Base-by-base conservation (phyloP, 2,888 invertebrate genomes). In the Ferrisia virgata region DNA sequence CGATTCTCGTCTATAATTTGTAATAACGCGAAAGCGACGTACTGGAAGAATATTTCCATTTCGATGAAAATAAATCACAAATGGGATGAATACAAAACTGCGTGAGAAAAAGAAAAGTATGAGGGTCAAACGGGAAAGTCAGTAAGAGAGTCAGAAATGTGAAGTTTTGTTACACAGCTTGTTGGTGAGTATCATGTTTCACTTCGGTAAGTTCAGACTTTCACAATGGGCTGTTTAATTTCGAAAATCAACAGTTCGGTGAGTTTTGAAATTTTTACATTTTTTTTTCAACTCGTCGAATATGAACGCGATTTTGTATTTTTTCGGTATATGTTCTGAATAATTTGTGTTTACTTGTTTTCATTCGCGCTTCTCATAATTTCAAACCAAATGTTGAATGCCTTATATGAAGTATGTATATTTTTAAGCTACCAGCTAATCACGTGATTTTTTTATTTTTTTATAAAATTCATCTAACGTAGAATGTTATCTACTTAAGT, bases 131-230 rank as follows among this genome's bases (percentile, higher is more conserved):
- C 72, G 31, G 47, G 72, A 33, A 33, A 72, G 72, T 31, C 36
- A 33, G 64, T 64, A 64, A 72, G 72, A 72, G 72, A 72, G 72
- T n/a, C 72, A 72, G 72, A 72, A 72, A 72, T 25, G 36, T 43
- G 79, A 79, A 79, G 79, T 79, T 47, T 36, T 79, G 79, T 79
- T 25, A 43, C 40, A 43, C 79, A 79, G 79, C 47, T 79, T 40
- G 79, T 79, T 28, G 39, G 79, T 31, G 79, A 79, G 47, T 79
- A 47, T 79, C 79, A 79, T 47, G 79, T 79, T 79, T 79, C 47
- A 47, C 79, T 47, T 79, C 79, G 79, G 22, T 15, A 47, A 79
- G 79, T 43, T 79, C 72, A 72, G 72, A 72, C 72, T 72, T 72
- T 72, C 33, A 72, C 72, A 72, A 72, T 33, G 72, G 72, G 72